Evolutionary conservation across 2,888 invertebrate genomes (phyloP).

Genomic region (Yponomeuta malinellus): DNA sequence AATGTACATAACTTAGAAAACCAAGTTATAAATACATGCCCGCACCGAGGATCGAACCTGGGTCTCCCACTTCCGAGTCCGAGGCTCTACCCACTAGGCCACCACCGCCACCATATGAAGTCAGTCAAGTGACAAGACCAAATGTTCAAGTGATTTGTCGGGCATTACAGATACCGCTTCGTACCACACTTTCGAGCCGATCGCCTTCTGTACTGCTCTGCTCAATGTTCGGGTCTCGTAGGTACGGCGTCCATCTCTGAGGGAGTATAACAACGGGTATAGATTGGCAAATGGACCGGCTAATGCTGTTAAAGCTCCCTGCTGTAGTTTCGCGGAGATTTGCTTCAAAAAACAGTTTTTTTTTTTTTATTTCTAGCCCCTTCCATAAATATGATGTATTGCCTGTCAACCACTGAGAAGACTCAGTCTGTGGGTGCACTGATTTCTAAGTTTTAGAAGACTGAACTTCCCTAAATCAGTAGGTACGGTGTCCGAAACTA

Average conservation of each 20-base stretch:
- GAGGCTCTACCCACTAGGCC: no score
- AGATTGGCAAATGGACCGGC: slow-evolving; percentile 75
- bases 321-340: slow-evolving; percentile 25
- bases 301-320: slow-evolving; percentile 70
- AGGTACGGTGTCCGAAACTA: no score
- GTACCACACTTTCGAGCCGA: background rate
- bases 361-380: background rate
- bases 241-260: slow-evolving; percentile 51
- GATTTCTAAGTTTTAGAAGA: no score
- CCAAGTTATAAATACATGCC: no score
- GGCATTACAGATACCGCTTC: background rate
- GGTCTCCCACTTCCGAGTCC: no score
- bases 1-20: no score
- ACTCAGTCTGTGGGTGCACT: background rate
- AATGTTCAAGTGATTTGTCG: no score
- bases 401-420: background rate
- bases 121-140: no score
- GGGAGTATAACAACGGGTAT: slow-evolving; percentile 35
- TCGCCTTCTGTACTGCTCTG: background rate
- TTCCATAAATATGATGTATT: background rate
- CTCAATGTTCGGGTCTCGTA: slow-evolving; percentile 42
- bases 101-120: no score
- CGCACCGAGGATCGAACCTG: no score
- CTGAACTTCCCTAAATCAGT: no score
- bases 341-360: background rate